Conservation (phyloP, 1,140 invertebrate genomes). For the Brachionus manjavacas region DNA sequence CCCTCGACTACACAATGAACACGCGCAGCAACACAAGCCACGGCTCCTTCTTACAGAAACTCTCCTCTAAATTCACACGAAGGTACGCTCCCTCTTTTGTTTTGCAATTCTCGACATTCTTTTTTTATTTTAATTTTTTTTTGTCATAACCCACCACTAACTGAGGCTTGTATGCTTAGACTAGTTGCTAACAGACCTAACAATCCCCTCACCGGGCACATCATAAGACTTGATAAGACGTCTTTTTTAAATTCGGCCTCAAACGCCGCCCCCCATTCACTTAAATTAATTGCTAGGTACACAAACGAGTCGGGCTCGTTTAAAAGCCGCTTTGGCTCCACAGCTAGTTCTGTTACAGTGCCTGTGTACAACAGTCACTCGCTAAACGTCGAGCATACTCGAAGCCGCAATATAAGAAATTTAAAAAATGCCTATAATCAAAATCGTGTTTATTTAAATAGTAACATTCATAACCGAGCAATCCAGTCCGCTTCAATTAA, state of each 20-base stretch:
- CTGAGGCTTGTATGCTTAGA: neutral
- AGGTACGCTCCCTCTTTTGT: constrained; percentile 12
- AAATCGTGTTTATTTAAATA: constrained; percentile 26
- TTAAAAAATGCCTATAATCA: constrained; percentile 15
- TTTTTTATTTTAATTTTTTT: neutral
- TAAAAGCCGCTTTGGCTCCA: neutral
- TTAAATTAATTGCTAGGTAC: neutral
- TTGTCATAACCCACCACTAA: neutral
- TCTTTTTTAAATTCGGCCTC: neutral
- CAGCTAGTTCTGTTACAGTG: constrained; percentile 21
- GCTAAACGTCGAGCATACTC: neutral
- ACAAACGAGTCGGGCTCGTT: neutral
- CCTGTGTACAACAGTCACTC: neutral
- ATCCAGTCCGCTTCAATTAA: constrained; percentile 26
- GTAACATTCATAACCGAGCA: constrained; percentile 19
- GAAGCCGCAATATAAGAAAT: neutral
- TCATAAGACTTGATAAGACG: neutral
- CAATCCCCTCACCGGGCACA: too few relatives aligned
- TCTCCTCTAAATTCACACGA: constrained; percentile 40
- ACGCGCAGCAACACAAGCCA: constrained; percentile 18
- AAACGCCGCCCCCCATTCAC: neutral
- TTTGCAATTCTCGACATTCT: neutral
- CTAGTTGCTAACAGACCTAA: neutral
- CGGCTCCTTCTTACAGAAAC: constrained; percentile 3
- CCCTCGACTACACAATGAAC: constrained; percentile 34